Conservation (phyloP, 2,113 vertebrate genomes). For the Hucho hucho region DNA sequence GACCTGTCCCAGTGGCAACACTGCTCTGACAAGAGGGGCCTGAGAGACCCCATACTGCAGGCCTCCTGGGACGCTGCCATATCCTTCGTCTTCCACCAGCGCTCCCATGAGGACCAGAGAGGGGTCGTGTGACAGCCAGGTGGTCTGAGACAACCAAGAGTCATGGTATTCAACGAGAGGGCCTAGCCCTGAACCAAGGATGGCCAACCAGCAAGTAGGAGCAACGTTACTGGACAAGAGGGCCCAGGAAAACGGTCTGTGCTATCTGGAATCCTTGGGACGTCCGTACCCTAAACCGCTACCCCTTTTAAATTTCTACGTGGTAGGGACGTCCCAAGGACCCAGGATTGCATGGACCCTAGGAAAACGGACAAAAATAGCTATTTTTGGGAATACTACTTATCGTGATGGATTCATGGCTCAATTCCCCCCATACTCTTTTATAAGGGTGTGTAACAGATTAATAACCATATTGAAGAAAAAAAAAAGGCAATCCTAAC, state of each 20-base stretch:
- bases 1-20: slow-evolving; percentile 95
- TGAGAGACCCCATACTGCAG: slow-evolving; percentile 84
- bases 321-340: too few species aligned
- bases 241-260: neutral
- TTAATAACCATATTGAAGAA: neutral
- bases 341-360: too few species aligned
- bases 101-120: slow-evolving; percentile 89
- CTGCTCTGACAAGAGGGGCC: slow-evolving; percentile 82
- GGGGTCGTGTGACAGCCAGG: slow-evolving; percentile 67
- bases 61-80: slow-evolving; percentile 88
- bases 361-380: neutral
- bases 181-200: too few species aligned
- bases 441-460: neutral
- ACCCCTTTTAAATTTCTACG: too few species aligned
- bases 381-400: neutral
- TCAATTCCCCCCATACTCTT: neutral
- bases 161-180: too few species aligned
- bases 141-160: neutral
- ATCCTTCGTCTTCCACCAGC: slow-evolving; percentile 91
- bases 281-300: too few species aligned
- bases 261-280: too few species aligned
- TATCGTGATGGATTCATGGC: neutral
- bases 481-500: too few species aligned
- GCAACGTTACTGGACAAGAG: neutral
- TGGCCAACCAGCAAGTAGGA: neutral